Evolutionary conservation across 2,888 invertebrate genomes (phyloP).

Genomic region (Tenthredo distinguenda): DNA sequence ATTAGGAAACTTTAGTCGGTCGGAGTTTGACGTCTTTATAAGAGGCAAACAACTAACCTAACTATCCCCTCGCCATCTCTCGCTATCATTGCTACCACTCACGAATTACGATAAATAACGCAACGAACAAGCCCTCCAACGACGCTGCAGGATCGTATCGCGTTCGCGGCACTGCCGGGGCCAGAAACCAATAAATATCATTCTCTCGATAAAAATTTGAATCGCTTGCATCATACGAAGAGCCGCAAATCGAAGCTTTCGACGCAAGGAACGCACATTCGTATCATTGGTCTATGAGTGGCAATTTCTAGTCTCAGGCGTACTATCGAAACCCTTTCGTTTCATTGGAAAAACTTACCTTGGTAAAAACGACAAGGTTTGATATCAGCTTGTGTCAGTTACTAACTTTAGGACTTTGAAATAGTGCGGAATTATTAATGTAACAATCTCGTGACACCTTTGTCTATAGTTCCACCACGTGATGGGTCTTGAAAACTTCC

Average conservation of each 20-base stretch:
- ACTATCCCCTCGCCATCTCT: constrained; percentile 57
- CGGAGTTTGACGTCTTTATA: constrained; percentile 72
- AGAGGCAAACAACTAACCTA: constrained; percentile 69
- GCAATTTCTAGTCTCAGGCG: neutral
- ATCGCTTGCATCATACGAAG: neutral
- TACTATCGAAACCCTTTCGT: neutral
- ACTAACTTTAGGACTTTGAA: constrained; percentile 70
- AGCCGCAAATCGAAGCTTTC: neutral
- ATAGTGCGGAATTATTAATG: constrained; percentile 71
- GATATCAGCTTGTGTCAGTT: constrained; percentile 70
- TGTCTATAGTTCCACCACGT: neutral
- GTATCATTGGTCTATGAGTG: neutral
- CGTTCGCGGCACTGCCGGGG: constrained; percentile 6
- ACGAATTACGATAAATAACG: constrained; percentile 61
- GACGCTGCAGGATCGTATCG: constrained; percentile 28
- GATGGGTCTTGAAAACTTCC: constrained; percentile 27
- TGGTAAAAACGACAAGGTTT: constrained; percentile 58
- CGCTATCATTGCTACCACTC: constrained; percentile 65
- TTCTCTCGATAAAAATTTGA: neutral
- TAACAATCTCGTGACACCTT: constrained; percentile 69
- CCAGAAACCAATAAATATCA: neutral
- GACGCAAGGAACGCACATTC: neutral
- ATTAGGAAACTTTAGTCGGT: constrained; percentile 72
- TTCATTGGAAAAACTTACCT: neutral
- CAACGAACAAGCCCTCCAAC: constrained; percentile 51